Percentiles rank a stretch among this genome's conserved stretches.
These are phyloP conservation scores for Drosophila persimilis DNA, from an alignment of 1,140 invertebrate species.

Conservation along the genomic window DNA sequence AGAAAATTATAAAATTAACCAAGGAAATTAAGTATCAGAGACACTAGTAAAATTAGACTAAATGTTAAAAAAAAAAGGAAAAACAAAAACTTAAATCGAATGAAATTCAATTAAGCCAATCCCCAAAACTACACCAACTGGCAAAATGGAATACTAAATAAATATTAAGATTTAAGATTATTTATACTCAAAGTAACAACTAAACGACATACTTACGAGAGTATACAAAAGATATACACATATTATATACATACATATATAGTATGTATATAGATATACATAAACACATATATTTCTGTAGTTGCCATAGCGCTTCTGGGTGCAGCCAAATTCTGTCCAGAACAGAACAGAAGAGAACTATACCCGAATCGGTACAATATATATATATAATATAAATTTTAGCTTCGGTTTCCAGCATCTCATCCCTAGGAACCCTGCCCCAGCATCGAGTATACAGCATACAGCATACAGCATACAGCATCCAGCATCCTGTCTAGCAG, in stretches of 20 bases:
- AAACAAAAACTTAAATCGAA: conserved; percentile 35
- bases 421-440: conserved; percentile 4
- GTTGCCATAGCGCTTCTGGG: conserved; percentile 55
- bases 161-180: conserved; percentile 27
- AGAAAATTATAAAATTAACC: conserved; percentile 6
- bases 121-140: conserved; percentile 21
- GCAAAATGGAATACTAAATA: conserved; percentile 13
- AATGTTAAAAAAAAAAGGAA: conserved; percentile 31
- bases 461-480: too few species aligned
- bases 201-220: conserved; percentile 27
- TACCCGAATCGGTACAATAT: conserved; percentile 6
- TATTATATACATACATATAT: conserved; percentile 16
- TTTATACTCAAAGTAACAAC: conserved; percentile 35
- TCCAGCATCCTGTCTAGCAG: conserved; percentile 1
- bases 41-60: conserved; percentile 71
- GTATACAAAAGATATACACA: conserved; percentile 1
- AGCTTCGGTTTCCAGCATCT: conserved; percentile 64
- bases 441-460: too few species aligned
- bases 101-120: conserved; percentile 64
- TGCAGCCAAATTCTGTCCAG: conserved; percentile 43
- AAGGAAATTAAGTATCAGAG: conserved; percentile 25
- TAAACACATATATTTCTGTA: conserved; percentile 53
- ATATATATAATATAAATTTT: conserved; percentile 25
- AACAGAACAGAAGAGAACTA: conserved; percentile 7
- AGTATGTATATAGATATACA: conserved; percentile 29